Conservation (phyloP, 2,888 invertebrate genomes). For the Incurvaria masculella region DNA sequence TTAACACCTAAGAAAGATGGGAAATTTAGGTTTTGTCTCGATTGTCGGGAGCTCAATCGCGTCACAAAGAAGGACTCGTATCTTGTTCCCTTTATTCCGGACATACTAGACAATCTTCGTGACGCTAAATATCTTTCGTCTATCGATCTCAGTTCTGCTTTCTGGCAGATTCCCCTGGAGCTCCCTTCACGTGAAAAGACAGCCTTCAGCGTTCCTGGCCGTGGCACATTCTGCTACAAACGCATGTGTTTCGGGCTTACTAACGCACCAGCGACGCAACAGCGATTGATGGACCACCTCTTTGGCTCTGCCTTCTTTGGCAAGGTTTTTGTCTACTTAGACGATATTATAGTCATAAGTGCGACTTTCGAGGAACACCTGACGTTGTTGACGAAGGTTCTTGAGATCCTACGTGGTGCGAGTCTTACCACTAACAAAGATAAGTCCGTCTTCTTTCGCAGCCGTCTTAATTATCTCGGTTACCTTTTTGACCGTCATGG, state of each 20-base stretch:
- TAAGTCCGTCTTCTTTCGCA: constrained; percentile 12
- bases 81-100: constrained; percentile 17
- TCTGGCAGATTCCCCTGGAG: constrained; percentile 7
- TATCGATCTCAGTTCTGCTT: constrained; percentile 16
- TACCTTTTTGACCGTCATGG: constrained; percentile 17
- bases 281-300: constrained; percentile 16
- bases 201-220: constrained; percentile 14
- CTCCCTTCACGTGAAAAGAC: constrained; percentile 5
- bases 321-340: constrained; percentile 15
- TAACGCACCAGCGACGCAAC: constrained; percentile 19
- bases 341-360: constrained; percentile 17
- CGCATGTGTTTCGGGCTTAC: constrained; percentile 15
- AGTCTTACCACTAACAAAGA: constrained; percentile 16
- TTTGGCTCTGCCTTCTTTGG: constrained; percentile 14
- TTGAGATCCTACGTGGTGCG: constrained; percentile 2
- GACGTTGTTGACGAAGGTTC: not conserved
- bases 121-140: constrained; percentile 17
- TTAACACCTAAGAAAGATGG: constrained; percentile 7
- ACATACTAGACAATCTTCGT: constrained; percentile 19
- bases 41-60: too few species aligned
- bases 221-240: constrained; percentile 15
- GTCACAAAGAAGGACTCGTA: constrained; percentile 10
- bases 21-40: not conserved
- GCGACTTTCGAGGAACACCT: constrained; percentile 14
- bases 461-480: not conserved